Evolutionary conservation across 2,888 invertebrate species (phyloP), one percentile per base, ranked within the genome.

Genomic region (Glyphotaelius pellucidus): DNA sequence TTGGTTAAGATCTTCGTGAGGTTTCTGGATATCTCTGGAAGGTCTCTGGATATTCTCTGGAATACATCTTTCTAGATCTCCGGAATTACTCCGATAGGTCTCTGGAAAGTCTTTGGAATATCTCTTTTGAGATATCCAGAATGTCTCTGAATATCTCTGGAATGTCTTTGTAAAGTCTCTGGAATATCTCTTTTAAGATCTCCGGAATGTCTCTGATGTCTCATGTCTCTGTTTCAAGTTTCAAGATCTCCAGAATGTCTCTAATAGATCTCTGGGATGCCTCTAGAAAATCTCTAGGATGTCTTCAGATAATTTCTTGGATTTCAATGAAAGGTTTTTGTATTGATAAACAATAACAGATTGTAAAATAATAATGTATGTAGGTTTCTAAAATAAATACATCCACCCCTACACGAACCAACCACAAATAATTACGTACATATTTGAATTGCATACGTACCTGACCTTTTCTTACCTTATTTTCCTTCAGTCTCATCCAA

Each of bases 401-500:
- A 67, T 25, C 25, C 52, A 25, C 52, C 19, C 52, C 5, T 47
- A 15, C n/a, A n/a, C 3, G 47, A 15, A 52, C 19, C 15, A 2
- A 47, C 2, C 14, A 47, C 19, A 67, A 67, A 19, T 67, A 19
- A 19, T 19, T 67, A 25, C 7, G 7, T 67, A 25, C 14, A 67
- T 3, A 67, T 67, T 67, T 67, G 52, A 67, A 19, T 25, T 67
- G 25, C 1, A n/a, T n/a, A n/a, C n/a, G n/a, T n/a, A 25, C 19
- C 52, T 19, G 19, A 19, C 52, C 52, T n/a, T 25, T 25, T 67
- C 25, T 25, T 11, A 5, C 67, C n/a, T 86, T 87, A 31, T 30
- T 87, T 19, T 52, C 67, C 79, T 84, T 87, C 94, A 98, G 98
- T 94, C 95, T 98, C 89, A 97, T 98, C 92, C 98, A 98, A 96